Evolutionary conservation across 2,797 vertebrate species (phyloP), one percentile per base, ranked within the genome.

Genomic region (Lates japonicus): DNA sequence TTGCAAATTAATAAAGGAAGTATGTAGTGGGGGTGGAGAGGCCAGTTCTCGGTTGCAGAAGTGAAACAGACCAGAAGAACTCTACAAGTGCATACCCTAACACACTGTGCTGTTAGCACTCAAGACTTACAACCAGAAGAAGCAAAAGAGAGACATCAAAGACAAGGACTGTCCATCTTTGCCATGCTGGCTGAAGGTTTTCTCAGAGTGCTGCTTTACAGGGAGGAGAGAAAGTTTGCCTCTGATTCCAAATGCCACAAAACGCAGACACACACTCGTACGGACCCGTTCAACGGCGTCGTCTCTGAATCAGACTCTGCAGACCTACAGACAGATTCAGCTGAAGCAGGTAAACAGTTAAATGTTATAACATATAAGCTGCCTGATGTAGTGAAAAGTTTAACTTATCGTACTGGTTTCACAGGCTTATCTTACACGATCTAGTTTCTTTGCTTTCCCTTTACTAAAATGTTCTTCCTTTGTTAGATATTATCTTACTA

Each of bases 181-280:
- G 59, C 41, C 70, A 95, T 95, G 94, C 65, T 95, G 72, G 90
- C 67, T 0, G 94, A 95, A 85, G 88, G 86, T 39, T 94, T 94
- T 72, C 87, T 95, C 54, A 74, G 79, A 44, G 11, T 89, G 9
- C 55, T 93, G 76, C 59, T 3, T 12, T 95, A 93, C 88, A 87
- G 78, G 61, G 92, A 92, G 81, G 84, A 91, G 67, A 86, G 65
- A 35, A 86, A 62, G 57, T 57, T 46, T 8, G 67, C 41, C 48
- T 63, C 81, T 22, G 29, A 68, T 51, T 61, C 87, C 25, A 87
- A 69, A n/a, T 58, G 0, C 1, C 70, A 69, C 46, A 76, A n/a
- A 46, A n/a, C 48, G 0, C 62, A 81, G 76, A 74, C 42, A n/a
- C 46, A 58, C 4, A 0, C 64, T 22, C 48, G 51, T 25, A 12